Conservation (phyloP, 2,113 vertebrate species). For the Arothron firmamentum region DNA sequence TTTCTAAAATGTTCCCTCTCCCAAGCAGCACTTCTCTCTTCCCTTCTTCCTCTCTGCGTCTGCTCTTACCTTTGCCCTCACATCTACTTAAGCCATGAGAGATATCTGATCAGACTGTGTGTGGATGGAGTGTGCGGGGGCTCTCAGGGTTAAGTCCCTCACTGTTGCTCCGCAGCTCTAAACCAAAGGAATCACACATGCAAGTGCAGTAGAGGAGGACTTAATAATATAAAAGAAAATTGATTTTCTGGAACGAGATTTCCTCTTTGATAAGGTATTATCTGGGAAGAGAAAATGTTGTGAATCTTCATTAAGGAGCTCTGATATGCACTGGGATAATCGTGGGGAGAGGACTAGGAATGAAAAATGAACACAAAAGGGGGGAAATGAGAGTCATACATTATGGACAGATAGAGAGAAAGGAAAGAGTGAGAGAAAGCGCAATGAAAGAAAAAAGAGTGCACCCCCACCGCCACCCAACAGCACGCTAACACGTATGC, state of each 20-base stretch:
- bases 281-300: slow-evolving; percentile 76
- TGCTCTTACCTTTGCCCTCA: slow-evolving; percentile 39
- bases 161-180: slow-evolving; percentile 56
- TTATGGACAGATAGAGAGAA: slow-evolving; percentile 58
- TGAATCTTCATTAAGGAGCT: slow-evolving; percentile 82
- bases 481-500: slow-evolving; percentile 36
- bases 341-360: slow-evolving; percentile 59
- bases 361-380: slow-evolving; percentile 73
- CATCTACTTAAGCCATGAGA: slow-evolving; percentile 52
- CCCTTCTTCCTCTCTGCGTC: slow-evolving; percentile 9
- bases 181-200: slow-evolving; percentile 67
- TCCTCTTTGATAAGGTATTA: slow-evolving; percentile 82
- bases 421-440: slow-evolving; percentile 45
- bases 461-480: slow-evolving; percentile 13
- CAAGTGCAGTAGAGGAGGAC: slow-evolving; percentile 73
- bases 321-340: slow-evolving; percentile 76
- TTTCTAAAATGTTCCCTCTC: slow-evolving; percentile 9
- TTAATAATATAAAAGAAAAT: slow-evolving; percentile 82
- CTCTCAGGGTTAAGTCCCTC: slow-evolving; percentile 70
- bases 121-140: slow-evolving; percentile 46
- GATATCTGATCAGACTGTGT: slow-evolving; percentile 59
- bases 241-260: slow-evolving; percentile 82
- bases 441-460: slow-evolving; percentile 18
- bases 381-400: slow-evolving; percentile 57
- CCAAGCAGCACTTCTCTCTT: background rate